A percentile compares a stretch with the other conserved stretches of the same genome.
These are phyloP conservation scores for Agelas oroides DNA, from an alignment of 37 sponge, comb jelly and placozoan genomes.

Conservation along the genomic window DNA sequence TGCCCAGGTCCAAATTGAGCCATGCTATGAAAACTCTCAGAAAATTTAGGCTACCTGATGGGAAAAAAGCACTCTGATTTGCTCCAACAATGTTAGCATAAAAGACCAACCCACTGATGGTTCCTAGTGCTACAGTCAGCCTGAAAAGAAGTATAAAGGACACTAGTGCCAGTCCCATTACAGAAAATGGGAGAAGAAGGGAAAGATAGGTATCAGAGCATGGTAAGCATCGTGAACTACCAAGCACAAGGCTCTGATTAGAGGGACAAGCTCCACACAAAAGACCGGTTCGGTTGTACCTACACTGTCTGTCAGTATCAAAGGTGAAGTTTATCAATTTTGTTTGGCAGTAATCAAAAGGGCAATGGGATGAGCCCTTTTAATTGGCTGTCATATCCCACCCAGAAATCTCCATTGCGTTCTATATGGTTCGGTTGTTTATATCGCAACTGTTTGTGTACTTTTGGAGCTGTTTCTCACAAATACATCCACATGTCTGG, in stretches of 20 bases:
- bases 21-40: neutral
- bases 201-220: neutral
- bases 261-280: neutral
- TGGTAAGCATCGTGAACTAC: neutral
- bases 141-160: neutral
- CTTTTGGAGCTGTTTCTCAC: neutral
- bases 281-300: neutral
- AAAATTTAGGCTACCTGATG: neutral
- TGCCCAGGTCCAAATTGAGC: slow-evolving; percentile 1
- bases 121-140: neutral
- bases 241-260: neutral
- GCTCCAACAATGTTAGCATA: neutral
- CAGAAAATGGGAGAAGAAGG: neutral
- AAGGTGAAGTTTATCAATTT: too few species aligned
- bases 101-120: neutral
- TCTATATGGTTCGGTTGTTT: neutral
- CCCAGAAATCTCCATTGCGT: slow-evolving; percentile 1
- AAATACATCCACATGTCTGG: neutral
- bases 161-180: neutral
- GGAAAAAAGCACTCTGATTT: neutral
- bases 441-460: slow-evolving; percentile 1
- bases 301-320: neutral
- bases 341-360: too few species aligned
- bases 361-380: neutral
- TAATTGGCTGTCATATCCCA: neutral